Evolutionary conservation across 2,113 vertebrate species (phyloP).

Genomic region (Fulmarus glacialis): DNA sequence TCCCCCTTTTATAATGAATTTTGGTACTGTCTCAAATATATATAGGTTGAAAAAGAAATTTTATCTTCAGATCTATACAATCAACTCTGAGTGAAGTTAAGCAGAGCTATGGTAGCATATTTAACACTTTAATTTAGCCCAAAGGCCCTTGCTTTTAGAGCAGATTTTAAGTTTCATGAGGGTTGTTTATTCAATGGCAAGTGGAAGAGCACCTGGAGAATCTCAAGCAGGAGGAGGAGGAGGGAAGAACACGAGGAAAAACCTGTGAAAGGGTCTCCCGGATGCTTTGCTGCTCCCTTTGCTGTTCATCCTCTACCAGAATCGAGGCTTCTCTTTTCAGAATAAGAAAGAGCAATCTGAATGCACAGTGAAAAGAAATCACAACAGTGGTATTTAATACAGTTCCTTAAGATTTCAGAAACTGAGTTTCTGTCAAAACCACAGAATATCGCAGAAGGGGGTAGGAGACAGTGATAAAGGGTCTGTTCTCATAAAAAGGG

Average conservation of each 20-base stretch:
- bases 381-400: conserved; percentile 1
- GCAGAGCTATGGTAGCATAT: background rate
- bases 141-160: background rate
- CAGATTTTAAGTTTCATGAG: background rate
- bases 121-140: background rate
- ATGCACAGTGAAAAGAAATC: conserved; percentile 15
- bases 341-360: background rate
- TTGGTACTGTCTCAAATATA: background rate
- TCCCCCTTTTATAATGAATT: background rate
- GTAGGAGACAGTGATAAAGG: conserved; percentile 20
- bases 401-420: conserved; percentile 30
- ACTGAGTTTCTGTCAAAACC: conserved; percentile 24
- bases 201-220: background rate
- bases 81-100: background rate
- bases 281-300: background rate
- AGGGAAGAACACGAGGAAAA: background rate
- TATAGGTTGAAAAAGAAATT: background rate
- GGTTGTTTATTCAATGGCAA: background rate
- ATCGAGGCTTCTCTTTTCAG: background rate
- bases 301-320: background rate
- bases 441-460: background rate
- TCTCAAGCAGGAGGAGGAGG: background rate
- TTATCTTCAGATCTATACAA: background rate
- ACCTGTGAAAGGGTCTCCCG: background rate
- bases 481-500: background rate